Base-by-base conservation (phyloP, 92 coral and sea anemone species). In the Zoanthus sociatus region DNA sequence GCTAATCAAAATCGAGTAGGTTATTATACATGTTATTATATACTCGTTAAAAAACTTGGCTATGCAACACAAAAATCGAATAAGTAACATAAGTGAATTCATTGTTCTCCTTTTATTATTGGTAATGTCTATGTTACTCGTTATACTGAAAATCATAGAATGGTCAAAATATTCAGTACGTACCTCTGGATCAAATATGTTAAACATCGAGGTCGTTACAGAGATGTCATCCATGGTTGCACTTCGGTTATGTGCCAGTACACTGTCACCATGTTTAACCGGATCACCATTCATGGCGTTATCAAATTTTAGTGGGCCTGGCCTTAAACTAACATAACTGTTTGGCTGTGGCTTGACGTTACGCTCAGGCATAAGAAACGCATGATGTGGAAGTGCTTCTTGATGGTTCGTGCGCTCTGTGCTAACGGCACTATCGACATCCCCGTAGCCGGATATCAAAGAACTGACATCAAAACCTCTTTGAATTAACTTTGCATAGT, bases 381-480 rank as follows among this genome's bases (percentile, higher is more conserved):
- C 51, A 47, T 81, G 85, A 2, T 75, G 85, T 74, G 81, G 84
- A 50, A 63, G 71, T 21, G 31, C 58, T 14, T 64, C 81, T 20
- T 75, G 86, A 3, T 47, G 10, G 7, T 82, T n/a, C 12, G 77
- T 73, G 78, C 83, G 88, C 21, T 87, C 93, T 14, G 89, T 4
- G 5, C 73, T 84, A 64, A 87, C 54, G 54, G 78, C 73, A 53
- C 86, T 90, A 69, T 90, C 93, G 14, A 60, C 32, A 44, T 89
- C 94, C 64, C 86, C 84, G 55, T 92, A 92, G n/a, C 85, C 71
- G 7, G 94, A 91, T 51, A 93, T 73, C 20, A 94, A 67, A 0
- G 98, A 94, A 78, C 83, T 79, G 11, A 94, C 93, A 87, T 94
- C 98, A 61, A 94, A 87, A 64, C 96, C 94, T 32, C 76, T 67